A percentile compares a stretch with the other conserved stretches of the same genome.
Conservation (phyloP, 1,140 invertebrate genomes). For the Coenobita brevimanus region DNA sequence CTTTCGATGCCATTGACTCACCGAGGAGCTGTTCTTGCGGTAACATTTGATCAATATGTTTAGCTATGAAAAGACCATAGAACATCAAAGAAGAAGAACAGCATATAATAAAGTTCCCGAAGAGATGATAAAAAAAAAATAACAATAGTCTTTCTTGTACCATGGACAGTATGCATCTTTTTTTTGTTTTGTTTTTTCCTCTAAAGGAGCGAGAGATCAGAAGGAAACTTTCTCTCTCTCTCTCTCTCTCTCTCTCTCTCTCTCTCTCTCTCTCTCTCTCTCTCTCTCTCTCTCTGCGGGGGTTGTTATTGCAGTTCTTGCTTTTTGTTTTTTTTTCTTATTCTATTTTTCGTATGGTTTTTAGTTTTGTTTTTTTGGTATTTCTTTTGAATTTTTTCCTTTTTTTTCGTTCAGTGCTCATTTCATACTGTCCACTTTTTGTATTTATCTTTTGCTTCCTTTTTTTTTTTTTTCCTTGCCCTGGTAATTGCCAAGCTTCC, state of each 20-base stretch:
- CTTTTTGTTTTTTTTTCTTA: too few species aligned
- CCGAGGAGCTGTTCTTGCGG: too few species aligned
- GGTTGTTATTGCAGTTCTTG: neutral
- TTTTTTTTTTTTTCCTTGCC: too few species aligned
- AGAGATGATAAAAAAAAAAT: neutral
- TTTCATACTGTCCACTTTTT: neutral
- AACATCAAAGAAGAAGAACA: neutral
- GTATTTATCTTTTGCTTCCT: too few species aligned
- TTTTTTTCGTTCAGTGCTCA: neutral
- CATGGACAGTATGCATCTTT: neutral
- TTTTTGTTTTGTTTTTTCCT: neutral
- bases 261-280: constrained; percentile 50
- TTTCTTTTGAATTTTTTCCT: neutral
- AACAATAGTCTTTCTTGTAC: neutral
- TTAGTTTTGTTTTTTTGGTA: too few species aligned
- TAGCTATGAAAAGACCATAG: neutral
- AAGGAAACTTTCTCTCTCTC: neutral
- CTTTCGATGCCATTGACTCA: too few species aligned
- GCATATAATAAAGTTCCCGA: neutral
- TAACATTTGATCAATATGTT: too few species aligned
- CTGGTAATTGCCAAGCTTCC: too few species aligned
- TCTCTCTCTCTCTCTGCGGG: neutral
- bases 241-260: constrained; percentile 48
- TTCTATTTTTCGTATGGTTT: too few species aligned
- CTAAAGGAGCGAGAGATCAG: neutral